Percentiles rank a stretch among this genome's conserved stretches.
Evolutionary conservation across 2,888 invertebrate genomes (phyloP).

Genomic region (Melanostoma mellinum): DNA sequence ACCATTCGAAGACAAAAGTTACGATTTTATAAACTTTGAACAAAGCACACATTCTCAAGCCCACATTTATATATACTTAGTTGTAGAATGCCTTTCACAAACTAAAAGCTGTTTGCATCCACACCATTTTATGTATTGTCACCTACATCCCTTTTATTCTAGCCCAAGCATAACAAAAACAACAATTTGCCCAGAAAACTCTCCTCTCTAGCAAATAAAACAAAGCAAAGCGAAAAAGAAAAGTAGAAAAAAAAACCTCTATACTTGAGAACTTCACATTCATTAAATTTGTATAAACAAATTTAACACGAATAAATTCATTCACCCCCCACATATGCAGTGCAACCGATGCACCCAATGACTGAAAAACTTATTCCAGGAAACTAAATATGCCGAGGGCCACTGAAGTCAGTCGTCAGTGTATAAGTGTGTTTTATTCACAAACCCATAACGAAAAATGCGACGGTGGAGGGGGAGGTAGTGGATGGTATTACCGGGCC

Average conservation of each 20-base stretch:
- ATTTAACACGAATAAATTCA: conserved; percentile 78
- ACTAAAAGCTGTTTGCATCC: conserved; percentile 46
- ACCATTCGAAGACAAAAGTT: conserved; percentile 8
- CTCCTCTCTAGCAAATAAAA: conserved; percentile 13
- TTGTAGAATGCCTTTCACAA: conserved; percentile 20
- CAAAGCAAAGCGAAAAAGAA: conserved; percentile 74
- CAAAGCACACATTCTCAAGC: conserved; percentile 23
- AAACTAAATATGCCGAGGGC: conserved; percentile 64
- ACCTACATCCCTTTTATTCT: conserved; percentile 5
- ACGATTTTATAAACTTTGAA: conserved; percentile 32
- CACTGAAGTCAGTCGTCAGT: conserved; percentile 11
- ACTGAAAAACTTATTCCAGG: conserved; percentile 67
- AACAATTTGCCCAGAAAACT: conserved; percentile 50
- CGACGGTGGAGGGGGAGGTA: background rate
- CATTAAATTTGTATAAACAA: conserved; percentile 81
- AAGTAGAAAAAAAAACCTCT: conserved; percentile 59
- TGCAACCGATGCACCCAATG: conserved; percentile 67
- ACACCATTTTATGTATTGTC: conserved; percentile 18
- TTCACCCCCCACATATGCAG: conserved; percentile 50
- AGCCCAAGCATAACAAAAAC: conserved; percentile 36
- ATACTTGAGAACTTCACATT: conserved; percentile 75
- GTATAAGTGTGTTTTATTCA: conserved; percentile 60
- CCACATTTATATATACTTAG: background rate
- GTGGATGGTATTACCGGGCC: background rate
- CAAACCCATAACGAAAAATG: conserved; percentile 28